Evolutionary conservation across 2,113 vertebrate species (phyloP), one percentile per base, ranked within the genome.

Genomic region (Nestor notabilis): DNA sequence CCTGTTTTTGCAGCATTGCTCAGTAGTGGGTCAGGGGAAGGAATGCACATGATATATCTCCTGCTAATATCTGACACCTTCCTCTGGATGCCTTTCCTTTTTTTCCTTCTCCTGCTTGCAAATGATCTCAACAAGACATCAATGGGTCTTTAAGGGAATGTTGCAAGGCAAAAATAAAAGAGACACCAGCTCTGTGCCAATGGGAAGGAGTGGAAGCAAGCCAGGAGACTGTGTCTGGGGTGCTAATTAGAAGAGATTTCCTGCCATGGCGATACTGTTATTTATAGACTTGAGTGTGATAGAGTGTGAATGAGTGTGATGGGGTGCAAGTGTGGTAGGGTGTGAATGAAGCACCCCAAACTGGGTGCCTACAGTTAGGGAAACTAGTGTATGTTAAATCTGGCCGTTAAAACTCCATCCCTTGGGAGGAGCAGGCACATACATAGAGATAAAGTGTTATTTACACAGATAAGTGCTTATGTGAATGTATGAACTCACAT

Each of bases 201-300:
- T 61, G 66, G 89, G 74, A 74, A 83, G 71, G 61, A 83, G 69
- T 72, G 87, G 93, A 96, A 97, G 49, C 37, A 58, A 93, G 81
- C 83, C 91, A 97, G 89, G 49, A 91, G 86, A 20, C 46, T 56
- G 25, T 82, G 90, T 82, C 77, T 92, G 84, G 83, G 87, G 95
- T 94, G 89, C 74, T 97, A 96, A 95, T 97, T 91, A 94, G 63
- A 56, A 92, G 87, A 89, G 52, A 85, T 84, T 89, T 95, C 70
- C 75, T 89, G 49, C 72, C 1, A 1, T 78, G 55, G n/a, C 0
- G 5, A 83, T 72, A 80, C 35, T 95, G 89, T 89, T 95, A 95
- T 94, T 93, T 91, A 87, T 87, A 85, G 63, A 18, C 43, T 31
- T 69, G 74, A 64, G 72, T 69, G 88, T 93, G 88, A 91, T 61